Evolutionary conservation across 1,140 invertebrate genomes (phyloP).

Genomic region (Lasioglossum albipes): DNA sequence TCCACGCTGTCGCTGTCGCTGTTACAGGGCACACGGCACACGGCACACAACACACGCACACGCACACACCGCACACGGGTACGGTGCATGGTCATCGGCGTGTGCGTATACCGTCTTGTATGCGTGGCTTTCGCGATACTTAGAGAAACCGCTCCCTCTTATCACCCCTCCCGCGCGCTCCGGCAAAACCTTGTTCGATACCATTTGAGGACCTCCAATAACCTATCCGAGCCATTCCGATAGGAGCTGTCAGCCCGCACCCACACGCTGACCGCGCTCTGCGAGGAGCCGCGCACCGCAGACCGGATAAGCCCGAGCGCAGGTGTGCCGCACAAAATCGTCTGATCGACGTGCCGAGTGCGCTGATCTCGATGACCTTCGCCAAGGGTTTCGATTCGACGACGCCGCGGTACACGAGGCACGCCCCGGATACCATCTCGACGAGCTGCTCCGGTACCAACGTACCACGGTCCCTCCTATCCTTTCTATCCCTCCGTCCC

Average conservation of each 20-base stretch:
- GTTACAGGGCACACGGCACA: too few species aligned
- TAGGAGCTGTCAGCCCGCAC: constrained; percentile 71
- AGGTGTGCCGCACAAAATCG: constrained; percentile 66
- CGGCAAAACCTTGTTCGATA: constrained; percentile 67
- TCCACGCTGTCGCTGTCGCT: too few species aligned
- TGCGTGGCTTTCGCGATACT: constrained; percentile 53
- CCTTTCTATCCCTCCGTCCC: background rate
- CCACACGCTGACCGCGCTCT: constrained; percentile 58
- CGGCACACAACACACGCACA: too few species aligned
- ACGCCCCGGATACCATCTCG: constrained; percentile 24
- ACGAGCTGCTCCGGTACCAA: constrained; percentile 20
- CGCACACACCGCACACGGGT: background rate
- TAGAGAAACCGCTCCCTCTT: constrained; percentile 57
- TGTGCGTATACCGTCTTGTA: background rate
- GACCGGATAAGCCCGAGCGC: constrained; percentile 54
- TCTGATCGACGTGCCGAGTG: constrained; percentile 57
- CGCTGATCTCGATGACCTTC: constrained; percentile 60
- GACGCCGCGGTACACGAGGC: constrained; percentile 28
- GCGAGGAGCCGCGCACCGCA: constrained; percentile 31
- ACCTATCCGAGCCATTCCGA: constrained; percentile 69
- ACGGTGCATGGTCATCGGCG: background rate
- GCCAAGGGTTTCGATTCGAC: constrained; percentile 39
- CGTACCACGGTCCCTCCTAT: constrained; percentile 21
- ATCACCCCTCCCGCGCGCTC: constrained; percentile 53
- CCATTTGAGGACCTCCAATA: constrained; percentile 77